Percentiles rank a stretch among this genome's conserved stretches.
Conservation (phyloP, 2,113 vertebrate species). For the Limnothrissa miodon region DNA sequence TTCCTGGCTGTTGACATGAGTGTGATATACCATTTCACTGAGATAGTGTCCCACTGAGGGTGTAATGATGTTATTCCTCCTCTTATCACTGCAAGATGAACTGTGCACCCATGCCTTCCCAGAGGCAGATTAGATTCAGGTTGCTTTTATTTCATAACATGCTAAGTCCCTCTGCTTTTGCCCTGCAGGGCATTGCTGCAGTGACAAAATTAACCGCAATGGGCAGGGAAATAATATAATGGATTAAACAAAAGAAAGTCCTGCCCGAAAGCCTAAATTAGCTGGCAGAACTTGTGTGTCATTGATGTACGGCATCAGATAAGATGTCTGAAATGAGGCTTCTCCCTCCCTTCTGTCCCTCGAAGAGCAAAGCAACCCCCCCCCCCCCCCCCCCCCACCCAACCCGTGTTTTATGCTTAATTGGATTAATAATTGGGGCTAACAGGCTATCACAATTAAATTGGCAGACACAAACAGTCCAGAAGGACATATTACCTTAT, state of each 20-base stretch:
- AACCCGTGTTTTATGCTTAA: constrained; percentile 61
- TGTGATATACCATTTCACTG: constrained; percentile 65
- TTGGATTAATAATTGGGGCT: constrained; percentile 59
- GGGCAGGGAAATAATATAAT: constrained; percentile 16
- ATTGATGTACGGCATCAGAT: constrained; percentile 49
- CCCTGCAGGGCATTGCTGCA: constrained; percentile 16
- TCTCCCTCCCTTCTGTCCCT: constrained; percentile 27
- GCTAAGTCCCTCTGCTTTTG: constrained; percentile 7
- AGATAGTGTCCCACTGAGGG: constrained; percentile 66
- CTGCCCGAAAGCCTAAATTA: constrained; percentile 38
- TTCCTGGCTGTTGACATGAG: constrained; percentile 68
- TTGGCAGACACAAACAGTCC: constrained; percentile 46
- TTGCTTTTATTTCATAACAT: constrained; percentile 43
- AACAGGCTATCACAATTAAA: constrained; percentile 58
- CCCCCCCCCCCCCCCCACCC: constrained; percentile 49
- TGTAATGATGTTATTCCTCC: constrained; percentile 68
- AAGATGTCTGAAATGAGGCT: constrained; percentile 31
- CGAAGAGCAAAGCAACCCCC: not conserved
- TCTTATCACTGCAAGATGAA: constrained; percentile 65
- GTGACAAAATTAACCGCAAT: constrained; percentile 3
- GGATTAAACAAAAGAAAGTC: constrained; percentile 39
- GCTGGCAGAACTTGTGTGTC: constrained; percentile 28
- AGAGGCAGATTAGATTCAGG: constrained; percentile 39
- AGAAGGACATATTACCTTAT: constrained; percentile 42
- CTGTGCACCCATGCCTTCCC: constrained; percentile 48